Base-by-base conservation (phyloP, 2,797 vertebrate species). In the Rhodeus uyekii region DNA sequence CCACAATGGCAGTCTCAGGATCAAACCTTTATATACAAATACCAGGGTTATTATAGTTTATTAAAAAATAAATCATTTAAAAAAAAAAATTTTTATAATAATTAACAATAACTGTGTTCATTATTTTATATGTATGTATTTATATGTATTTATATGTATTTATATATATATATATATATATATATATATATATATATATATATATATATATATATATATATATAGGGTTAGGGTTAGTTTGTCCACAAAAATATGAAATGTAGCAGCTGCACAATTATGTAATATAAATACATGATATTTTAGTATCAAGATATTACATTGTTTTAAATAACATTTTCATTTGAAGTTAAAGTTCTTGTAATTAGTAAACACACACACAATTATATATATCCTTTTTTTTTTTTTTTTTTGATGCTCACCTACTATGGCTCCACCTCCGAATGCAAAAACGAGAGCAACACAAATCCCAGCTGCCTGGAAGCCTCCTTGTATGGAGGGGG, bases 1-100 rank as follows among this genome's bases (percentile, higher is more conserved):
- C 97, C 96, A 99, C 84, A 97, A 75, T 0, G 97, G 97, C 13
- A 99, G 67, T 89, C 89, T 98, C 87, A 99, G 88, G 86, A 99
- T 94, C 16, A 93, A 74, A 67, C 98, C 98, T 99, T 86, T 18
- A 61, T 86, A 85, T 42, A 73, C 29, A 55, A 2, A 50, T 10
- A n/a, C 4, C 7, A 72, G 39, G 12, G 2, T 44, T 42, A 27
- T 60, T 60, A 71, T 10, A 53, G n/a, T 18, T 16, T 6, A 13
- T 3, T 27, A 16, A 75, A 55, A 22, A 12, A 5, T 5, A 60
- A 60, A 60, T 13, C 55, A 29, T 5, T 1, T 2, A 12, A 5
- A 27, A n/a, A 24, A n/a, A 50, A 8, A 19, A 2, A 18, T 48
- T 19, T 50, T 22, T 2, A 55, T 58, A 13, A 27, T 58, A 58